Conservation (phyloP, 2,797 vertebrate species). For the Sylvia borin region DNA sequence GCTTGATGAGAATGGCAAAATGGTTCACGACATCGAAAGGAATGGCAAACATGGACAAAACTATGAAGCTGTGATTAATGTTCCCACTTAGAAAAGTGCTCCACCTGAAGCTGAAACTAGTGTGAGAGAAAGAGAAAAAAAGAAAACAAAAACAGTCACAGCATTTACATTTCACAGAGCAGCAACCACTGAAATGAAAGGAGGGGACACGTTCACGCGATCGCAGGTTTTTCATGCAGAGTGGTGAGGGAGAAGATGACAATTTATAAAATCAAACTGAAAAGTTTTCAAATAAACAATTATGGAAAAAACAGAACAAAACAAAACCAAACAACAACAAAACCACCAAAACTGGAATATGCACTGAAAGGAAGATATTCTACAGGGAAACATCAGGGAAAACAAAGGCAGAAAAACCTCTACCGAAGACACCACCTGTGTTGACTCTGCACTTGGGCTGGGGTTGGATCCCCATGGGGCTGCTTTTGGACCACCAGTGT, state of each 20-base stretch:
- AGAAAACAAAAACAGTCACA: conserved; percentile 58
- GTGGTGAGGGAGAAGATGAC: conserved; percentile 30
- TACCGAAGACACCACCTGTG: conserved; percentile 92
- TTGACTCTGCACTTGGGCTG: conserved; percentile 94
- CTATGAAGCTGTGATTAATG: conserved; percentile 39
- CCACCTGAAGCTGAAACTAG: conserved; percentile 47
- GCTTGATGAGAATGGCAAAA: conserved; percentile 59
- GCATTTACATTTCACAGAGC: conserved; percentile 59
- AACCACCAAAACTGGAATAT: conserved; percentile 65
- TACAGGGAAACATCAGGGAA: conserved; percentile 70
- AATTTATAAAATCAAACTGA: conserved; percentile 42
- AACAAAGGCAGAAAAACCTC: conserved; percentile 74
- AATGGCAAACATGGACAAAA: conserved; percentile 69
- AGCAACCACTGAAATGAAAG: conserved; percentile 67
- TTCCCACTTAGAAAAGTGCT: conserved; percentile 55
- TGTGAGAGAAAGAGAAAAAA: neutral
- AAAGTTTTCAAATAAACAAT: conserved; percentile 38
- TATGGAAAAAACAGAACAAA: neutral
- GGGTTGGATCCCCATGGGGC: conserved; percentile 98
- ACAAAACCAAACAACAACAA: neutral
- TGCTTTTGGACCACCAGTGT: conserved; percentile 98
- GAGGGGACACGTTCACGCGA: neutral
- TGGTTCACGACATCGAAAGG: conserved; percentile 49
- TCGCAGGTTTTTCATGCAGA: conserved; percentile 73
- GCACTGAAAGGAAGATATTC: conserved; percentile 61